Evolutionary conservation across 2,888 invertebrate genomes (phyloP), one percentile per base, ranked within the genome.

Genomic region (Drosophila emarginata): DNA sequence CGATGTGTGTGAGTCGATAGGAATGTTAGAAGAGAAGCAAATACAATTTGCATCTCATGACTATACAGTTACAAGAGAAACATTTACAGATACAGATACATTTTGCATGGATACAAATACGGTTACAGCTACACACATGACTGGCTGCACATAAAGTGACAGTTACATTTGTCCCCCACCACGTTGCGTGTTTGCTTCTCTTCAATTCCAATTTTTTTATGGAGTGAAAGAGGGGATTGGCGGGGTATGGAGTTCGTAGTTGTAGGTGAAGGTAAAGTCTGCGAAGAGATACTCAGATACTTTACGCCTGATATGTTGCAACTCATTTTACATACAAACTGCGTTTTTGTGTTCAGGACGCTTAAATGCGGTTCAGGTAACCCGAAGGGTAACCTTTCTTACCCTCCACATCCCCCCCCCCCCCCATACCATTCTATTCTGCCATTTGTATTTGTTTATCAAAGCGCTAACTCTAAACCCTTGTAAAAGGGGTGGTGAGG

Each of bases 361-460:
- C 53, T 60, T 62, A 51, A 54, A 21, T 57, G 60, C 32, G 23
- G 36, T 12, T 4, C 21, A 21, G 57, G 59, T 0, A 37, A 9
- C 21, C 59, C 61, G 18, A 21, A 45, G 45, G 45, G 45, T 45
- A 45, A 45, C 45, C 45, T 11, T 26, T 2, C 23, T 14, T 14
- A 14, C 7, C 15, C n/a, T n/a, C 40, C 15, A 7, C n/a, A 7
- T 15, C 7, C 40, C 7, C 37, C 12, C 3, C 37, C n/a, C 0
- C 37, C n/a, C 37, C 1, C n/a, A 2, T 18, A 21, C 11, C 18
- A 45, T 45, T 45, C 7, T 32, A 11, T 32, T 74, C 67, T 59
- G 56, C 54, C 70, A 77, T 79, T 82, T 82, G 78, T 82, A 77
- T 83, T 83, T 82, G 82, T 75, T 82, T 82, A 83, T 77, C 79